These are phyloP conservation scores for Drosophila lowei DNA, from an alignment of 1,140 invertebrate genomes.

Conservation along the genomic window DNA sequence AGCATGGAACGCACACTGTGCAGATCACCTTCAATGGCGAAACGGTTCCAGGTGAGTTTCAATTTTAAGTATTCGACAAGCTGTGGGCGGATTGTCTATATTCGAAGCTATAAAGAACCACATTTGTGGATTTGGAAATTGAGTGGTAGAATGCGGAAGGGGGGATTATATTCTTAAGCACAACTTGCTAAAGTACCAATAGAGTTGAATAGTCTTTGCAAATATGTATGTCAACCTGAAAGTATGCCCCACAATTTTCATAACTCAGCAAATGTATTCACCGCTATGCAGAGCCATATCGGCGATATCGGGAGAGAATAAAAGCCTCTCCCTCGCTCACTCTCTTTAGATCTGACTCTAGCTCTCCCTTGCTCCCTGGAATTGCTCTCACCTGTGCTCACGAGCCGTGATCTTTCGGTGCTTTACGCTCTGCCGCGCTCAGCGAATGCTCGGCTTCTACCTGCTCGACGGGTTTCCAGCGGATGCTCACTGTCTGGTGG, in stretches of 20 bases:
- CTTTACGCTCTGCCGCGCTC: constrained; percentile 53
- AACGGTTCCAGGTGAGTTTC: constrained; percentile 92
- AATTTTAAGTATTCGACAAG: not conserved
- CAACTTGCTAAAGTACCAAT: too few species aligned
- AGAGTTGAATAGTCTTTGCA: too few species aligned
- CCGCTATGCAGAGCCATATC: too few species aligned
- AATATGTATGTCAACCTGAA: too few species aligned
- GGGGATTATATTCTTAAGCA: too few species aligned
- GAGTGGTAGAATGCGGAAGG: too few species aligned
- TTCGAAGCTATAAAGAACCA: too few species aligned
- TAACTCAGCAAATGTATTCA: not conserved
- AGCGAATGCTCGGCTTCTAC: constrained; percentile 19
- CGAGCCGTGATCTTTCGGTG: constrained; percentile 16
- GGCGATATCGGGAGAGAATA: not conserved
- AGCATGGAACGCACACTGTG: constrained; percentile 92
- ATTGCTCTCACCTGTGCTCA: constrained; percentile 35
- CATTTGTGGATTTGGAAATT: too few species aligned
- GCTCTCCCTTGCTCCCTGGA: not conserved
- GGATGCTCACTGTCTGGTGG: not conserved
- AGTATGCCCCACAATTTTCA: not conserved
- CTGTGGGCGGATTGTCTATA: constrained; percentile 14
- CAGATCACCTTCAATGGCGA: constrained; percentile 98
- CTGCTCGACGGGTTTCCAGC: constrained; percentile 58
- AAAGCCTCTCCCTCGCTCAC: not conserved
- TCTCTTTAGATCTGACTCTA: constrained; percentile 3